Evolutionary conservation across 1,140 invertebrate species (phyloP).

Genomic region (Berghia stephanieae): DNA sequence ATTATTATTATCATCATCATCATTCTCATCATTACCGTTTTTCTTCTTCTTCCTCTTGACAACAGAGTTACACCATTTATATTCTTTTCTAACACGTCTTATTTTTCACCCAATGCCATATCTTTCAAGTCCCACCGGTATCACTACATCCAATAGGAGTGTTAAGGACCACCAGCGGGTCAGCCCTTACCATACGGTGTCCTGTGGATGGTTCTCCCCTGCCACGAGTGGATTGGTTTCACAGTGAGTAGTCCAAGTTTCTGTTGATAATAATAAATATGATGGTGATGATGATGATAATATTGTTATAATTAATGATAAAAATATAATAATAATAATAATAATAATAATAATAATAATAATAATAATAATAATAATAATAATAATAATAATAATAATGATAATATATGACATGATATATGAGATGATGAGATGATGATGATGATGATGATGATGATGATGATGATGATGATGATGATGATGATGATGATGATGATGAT

Average conservation of each 20-base stretch:
- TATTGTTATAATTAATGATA: too few species aligned
- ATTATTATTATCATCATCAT: too few species aligned
- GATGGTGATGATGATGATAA: too few species aligned
- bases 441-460: not conserved
- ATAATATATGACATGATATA: too few species aligned
- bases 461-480: not conserved
- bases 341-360: too few species aligned
- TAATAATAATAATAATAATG: too few species aligned
- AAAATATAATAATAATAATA: too few species aligned
- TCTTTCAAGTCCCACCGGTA: slow-evolving; percentile 48
- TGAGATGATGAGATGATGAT: slow-evolving; percentile 4
- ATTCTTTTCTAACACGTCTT: not conserved
- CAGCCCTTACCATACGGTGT: slow-evolving; percentile 42
- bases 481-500: slow-evolving; percentile 5
- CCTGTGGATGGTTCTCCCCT: slow-evolving; percentile 50
- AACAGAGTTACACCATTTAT: too few species aligned
- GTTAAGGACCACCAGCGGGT: slow-evolving; percentile 34
- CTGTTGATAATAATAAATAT: not conserved
- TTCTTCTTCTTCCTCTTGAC: too few species aligned
- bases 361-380: too few species aligned
- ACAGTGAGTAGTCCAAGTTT: slow-evolving; percentile 39
- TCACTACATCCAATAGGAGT: slow-evolving; percentile 37
- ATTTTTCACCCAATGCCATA: not conserved
- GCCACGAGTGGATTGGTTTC: slow-evolving; percentile 47
- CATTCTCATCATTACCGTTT: too few species aligned